Conservation (phyloP, 2,113 vertebrate genomes). For the Nibea albiflora region DNA sequence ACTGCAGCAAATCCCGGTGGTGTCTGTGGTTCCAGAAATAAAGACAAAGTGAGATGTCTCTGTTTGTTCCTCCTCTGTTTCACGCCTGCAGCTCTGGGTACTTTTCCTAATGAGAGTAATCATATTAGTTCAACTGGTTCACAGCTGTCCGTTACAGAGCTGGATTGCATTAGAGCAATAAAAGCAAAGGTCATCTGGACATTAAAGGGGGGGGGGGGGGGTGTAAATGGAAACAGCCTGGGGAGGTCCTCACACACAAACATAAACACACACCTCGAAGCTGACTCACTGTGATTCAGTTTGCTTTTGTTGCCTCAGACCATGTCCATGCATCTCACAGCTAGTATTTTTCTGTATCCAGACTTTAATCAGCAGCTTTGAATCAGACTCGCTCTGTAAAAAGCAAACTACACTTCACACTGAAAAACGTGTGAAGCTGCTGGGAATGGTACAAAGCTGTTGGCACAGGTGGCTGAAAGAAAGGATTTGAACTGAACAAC, state of each 20-base stretch:
- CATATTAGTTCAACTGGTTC: slow-evolving; percentile 58
- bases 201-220: slow-evolving; percentile 37
- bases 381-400: background rate
- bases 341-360: background rate
- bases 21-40: background rate
- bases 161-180: slow-evolving; percentile 75
- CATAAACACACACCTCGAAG: background rate
- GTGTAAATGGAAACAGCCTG: slow-evolving; percentile 38
- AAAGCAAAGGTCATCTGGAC: slow-evolving; percentile 77
- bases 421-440: background rate
- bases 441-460: slow-evolving; percentile 7
- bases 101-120: slow-evolving; percentile 51
- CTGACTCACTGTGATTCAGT: background rate
- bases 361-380: background rate
- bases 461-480: background rate
- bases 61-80: background rate
- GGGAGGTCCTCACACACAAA: background rate
- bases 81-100: background rate
- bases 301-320: background rate
- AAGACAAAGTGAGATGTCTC: background rate
- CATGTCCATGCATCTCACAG: background rate
- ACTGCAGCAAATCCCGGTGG: background rate
- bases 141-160: slow-evolving; percentile 51
- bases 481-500: slow-evolving; percentile 3
- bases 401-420: background rate